Evolutionary conservation across 1,140 invertebrate species (phyloP).

Genomic region (Euwallacea similis): DNA sequence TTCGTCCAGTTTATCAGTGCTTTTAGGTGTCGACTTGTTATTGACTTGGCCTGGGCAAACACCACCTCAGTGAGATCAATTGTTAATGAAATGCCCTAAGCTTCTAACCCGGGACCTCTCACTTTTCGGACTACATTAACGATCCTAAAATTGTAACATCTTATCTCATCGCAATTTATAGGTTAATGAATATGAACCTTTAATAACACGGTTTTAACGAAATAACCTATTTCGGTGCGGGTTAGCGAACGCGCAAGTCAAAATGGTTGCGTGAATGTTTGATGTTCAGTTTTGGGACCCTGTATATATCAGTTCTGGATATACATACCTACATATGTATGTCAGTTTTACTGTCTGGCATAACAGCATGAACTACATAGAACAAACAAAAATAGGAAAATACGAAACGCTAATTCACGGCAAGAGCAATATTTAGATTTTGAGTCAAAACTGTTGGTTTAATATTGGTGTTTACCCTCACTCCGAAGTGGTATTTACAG

Average conservation of each 20-base stretch:
- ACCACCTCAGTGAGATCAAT: constrained; percentile 1
- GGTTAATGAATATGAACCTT: no score
- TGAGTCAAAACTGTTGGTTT: constrained; percentile 8
- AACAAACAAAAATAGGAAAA: constrained; percentile 12
- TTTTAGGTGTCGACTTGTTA: no score
- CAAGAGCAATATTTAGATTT: constrained; percentile 13
- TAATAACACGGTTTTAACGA: no score
- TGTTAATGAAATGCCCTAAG: constrained; percentile 9
- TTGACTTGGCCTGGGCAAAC: background rate
- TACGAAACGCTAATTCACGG: background rate
- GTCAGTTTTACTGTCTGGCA: no score
- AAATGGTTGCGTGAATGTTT: no score
- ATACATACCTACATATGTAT: no score
- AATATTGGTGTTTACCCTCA: constrained; percentile 6
- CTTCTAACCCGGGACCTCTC: constrained; percentile 1
- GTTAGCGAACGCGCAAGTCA: no score
- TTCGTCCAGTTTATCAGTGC: no score
- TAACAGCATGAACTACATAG: background rate
- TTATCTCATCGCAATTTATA: no score
- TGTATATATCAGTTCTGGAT: no score
- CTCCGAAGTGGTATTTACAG: constrained; percentile 4
- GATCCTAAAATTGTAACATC: background rate
- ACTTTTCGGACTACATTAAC: background rate
- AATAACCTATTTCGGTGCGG: no score
- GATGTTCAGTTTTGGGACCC: no score